Evolutionary conservation across 2,888 invertebrate genomes (phyloP).

Genomic region (Mayetiola destructor): DNA sequence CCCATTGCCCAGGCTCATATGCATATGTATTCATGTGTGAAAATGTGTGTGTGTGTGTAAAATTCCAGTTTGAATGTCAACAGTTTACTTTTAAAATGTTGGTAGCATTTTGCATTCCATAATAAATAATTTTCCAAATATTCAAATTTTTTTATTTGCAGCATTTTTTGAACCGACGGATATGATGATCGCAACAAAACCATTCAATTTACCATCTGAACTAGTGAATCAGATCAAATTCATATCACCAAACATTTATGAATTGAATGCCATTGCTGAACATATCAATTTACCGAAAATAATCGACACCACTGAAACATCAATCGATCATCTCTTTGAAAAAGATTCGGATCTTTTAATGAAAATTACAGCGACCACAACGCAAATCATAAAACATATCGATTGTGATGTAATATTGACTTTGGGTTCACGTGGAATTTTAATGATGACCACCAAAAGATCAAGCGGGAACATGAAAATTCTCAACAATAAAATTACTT

Average conservation of each 20-base stretch:
- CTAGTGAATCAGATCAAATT: slow-evolving; percentile 34
- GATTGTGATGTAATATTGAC: slow-evolving; percentile 48
- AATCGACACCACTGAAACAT: slow-evolving; percentile 15
- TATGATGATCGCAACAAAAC: slow-evolving; percentile 55
- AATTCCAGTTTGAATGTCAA: neutral
- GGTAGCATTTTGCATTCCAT: neutral
- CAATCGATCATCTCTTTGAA: neutral
- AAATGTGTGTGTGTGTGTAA: neutral
- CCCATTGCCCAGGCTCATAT: neutral
- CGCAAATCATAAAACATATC: slow-evolving; percentile 39
- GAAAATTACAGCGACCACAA: no score
- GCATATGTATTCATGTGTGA: neutral
- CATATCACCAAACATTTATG: slow-evolving; percentile 67
- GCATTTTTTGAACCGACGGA: slow-evolving; percentile 90
- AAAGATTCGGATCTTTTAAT: no score
- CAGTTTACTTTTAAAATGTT: neutral
- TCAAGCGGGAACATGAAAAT: slow-evolving; percentile 13
- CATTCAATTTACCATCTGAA: slow-evolving; percentile 40
- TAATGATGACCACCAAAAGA: slow-evolving; percentile 34
- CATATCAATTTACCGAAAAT: slow-evolving; percentile 28
- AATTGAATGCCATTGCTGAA: slow-evolving; percentile 53
- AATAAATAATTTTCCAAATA: neutral
- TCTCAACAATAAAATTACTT: neutral
- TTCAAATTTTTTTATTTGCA: slow-evolving; percentile 37
- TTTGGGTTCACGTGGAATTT: slow-evolving; percentile 44